A percentile compares a stretch with the other conserved stretches of the same genome.
phyloP scores from a whole-genome alignment of 2,888 invertebrate genomes.

The Hirtodrosophila alboralis region DNA sequence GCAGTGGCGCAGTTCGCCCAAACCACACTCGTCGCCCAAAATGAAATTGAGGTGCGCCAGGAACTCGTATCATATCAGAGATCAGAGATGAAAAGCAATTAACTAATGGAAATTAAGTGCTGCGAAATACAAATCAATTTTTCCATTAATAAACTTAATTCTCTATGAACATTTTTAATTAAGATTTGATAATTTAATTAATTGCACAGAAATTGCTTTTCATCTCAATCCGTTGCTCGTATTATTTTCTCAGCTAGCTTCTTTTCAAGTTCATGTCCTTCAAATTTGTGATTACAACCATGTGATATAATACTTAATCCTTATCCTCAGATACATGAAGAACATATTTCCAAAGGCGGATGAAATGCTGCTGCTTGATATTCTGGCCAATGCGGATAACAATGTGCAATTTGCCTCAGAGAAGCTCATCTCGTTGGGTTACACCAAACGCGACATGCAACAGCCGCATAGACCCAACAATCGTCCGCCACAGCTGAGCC shows the following conservation, averaged over 20 bases:
- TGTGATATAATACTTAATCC: background rate
- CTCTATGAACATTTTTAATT: background rate
- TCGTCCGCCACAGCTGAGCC: constrained; percentile 80
- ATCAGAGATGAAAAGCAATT: constrained; percentile 31
- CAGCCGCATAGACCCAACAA: constrained; percentile 85
- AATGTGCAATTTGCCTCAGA: constrained; percentile 95
- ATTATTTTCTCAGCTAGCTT: constrained; percentile 12
- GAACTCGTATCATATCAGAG: constrained; percentile 1
- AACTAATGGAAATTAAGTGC: constrained; percentile 28
- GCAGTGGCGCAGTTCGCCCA: constrained; percentile 86
- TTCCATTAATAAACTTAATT: background rate
- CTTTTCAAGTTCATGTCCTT: background rate
- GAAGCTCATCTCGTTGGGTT: constrained; percentile 91
- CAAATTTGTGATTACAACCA: background rate
- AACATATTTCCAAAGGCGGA: constrained; percentile 95
- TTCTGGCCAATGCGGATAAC: constrained; percentile 93
- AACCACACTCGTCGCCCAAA: constrained; percentile 93
- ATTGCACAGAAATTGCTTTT: constrained; percentile 3
- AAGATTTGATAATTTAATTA: no score
- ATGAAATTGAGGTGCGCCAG: constrained; percentile 92
- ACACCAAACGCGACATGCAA: constrained; percentile 91
- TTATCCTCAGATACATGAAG: constrained; percentile 90
- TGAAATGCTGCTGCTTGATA: constrained; percentile 93
- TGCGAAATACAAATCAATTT: no score
- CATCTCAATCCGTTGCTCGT: constrained; percentile 1